phyloP scores from a whole-genome alignment of 2,888 invertebrate species.

The Anorthoa munda region DNA sequence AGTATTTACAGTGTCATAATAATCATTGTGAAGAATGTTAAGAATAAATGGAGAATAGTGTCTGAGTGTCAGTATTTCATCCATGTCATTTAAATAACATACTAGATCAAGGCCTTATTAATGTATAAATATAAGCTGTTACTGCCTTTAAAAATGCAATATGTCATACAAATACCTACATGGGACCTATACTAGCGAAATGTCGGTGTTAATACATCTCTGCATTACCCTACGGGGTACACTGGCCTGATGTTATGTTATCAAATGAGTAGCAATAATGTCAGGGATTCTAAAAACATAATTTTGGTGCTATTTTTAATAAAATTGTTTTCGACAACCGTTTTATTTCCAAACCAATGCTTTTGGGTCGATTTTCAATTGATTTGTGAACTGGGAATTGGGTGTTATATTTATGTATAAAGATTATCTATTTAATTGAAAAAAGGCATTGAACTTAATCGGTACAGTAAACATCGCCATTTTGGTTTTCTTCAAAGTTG shows the following conservation, averaged over 20 bases:
- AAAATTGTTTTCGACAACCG: constrained; percentile 22
- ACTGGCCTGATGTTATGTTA: background rate
- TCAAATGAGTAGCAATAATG: constrained; percentile 18
- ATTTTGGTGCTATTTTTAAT: constrained; percentile 60
- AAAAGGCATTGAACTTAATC: background rate
- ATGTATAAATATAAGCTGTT: constrained; percentile 10
- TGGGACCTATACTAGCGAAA: background rate
- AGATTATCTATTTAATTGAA: background rate
- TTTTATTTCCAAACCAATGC: constrained; percentile 46
- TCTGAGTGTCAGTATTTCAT: constrained; percentile 23
- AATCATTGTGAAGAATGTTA: constrained; percentile 13
- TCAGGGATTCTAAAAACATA: constrained; percentile 6
- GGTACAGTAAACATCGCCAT: background rate
- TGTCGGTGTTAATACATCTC: too few species aligned
- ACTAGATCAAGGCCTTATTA: constrained; percentile 45
- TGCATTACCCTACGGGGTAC: fast-evolving
- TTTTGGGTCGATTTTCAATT: constrained; percentile 54
- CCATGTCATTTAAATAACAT: background rate
- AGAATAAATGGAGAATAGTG: constrained; percentile 5
- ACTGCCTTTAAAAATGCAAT: constrained; percentile 23
- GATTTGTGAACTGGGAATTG: constrained; percentile 8
- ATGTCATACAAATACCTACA: background rate
- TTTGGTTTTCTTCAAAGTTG: constrained; percentile 5
- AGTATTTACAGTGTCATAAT: constrained; percentile 25
- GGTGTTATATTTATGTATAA: background rate